phyloP scores from a whole-genome alignment of 2,113 vertebrate species.

The Perognathus longimembris region DNA sequence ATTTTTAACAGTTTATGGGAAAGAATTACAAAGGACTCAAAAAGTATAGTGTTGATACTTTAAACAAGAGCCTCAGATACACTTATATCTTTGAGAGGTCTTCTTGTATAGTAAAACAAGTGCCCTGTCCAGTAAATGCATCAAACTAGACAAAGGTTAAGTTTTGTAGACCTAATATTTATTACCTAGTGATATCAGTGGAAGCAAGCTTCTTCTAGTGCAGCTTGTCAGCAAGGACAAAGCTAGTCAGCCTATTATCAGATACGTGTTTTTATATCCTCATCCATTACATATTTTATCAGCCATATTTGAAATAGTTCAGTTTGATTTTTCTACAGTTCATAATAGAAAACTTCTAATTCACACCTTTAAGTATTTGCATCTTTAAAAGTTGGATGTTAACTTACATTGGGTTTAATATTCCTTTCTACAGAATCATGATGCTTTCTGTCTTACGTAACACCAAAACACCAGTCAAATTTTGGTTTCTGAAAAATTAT shows the following conservation, averaged over 20 bases:
- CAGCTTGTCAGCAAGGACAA: background rate
- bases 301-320: background rate
- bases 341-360: background rate
- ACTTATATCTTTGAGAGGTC: background rate
- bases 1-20: background rate
- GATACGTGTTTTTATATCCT: background rate
- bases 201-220: background rate
- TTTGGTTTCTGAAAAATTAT: conserved; percentile 99
- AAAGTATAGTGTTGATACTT: background rate
- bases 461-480: conserved; percentile 96
- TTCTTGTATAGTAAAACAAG: background rate
- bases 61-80: background rate
- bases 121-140: background rate
- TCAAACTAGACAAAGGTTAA: background rate
- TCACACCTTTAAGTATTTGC: conserved; percentile 7
- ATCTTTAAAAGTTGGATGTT: conserved; percentile 45
- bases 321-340: background rate
- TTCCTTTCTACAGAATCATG: conserved; percentile 94
- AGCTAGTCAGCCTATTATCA: background rate
- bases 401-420: conserved; percentile 68
- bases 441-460: conserved; percentile 97
- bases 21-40: background rate
- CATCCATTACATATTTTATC: background rate
- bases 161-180: background rate
- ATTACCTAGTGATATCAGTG: background rate